Evolutionary conservation across 2,797 vertebrate species (phyloP).

Genomic region (Microctenopoma steveboyesi): DNA sequence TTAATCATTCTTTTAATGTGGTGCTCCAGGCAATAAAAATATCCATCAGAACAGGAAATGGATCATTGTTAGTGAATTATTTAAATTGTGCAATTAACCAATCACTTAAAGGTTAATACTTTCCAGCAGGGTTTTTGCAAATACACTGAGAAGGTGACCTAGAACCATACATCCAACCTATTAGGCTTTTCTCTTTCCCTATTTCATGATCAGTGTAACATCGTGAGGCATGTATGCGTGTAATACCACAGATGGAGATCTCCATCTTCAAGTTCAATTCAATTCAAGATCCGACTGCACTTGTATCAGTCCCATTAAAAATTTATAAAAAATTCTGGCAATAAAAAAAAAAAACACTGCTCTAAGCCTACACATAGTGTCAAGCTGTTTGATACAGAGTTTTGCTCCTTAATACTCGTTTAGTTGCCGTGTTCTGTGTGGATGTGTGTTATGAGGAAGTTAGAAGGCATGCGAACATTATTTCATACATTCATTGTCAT

Average conservation of each 20-base stretch:
- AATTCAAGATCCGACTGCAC: constrained; percentile 7
- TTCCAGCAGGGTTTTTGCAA: constrained; percentile 39
- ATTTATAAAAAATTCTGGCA: not conserved
- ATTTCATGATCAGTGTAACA: constrained; percentile 5
- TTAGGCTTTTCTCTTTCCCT: constrained; percentile 19
- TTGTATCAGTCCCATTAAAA: constrained; percentile 18
- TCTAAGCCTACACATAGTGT: not conserved
- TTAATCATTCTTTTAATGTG: constrained; percentile 14
- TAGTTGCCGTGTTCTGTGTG: not conserved
- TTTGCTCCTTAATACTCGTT: constrained; percentile 1
- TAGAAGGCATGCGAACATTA: not conserved
- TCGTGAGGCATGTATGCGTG: not conserved
- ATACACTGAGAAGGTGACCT: constrained; percentile 34
- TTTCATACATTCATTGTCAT: not conserved
- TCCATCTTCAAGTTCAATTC: constrained; percentile 21
- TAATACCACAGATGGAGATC: not conserved
- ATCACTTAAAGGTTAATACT: constrained; percentile 23
- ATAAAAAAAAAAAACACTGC: not conserved
- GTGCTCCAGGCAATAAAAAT: constrained; percentile 22
- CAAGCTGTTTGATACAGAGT: not conserved
- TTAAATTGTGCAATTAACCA: constrained; percentile 34
- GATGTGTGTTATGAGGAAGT: not conserved
- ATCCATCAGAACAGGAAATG: constrained; percentile 1
- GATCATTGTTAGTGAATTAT: not conserved
- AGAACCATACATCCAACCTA: constrained; percentile 32